These are phyloP conservation scores for Halictus ligatus DNA, from an alignment of 2,888 invertebrate genomes.

Conservation along the genomic window DNA sequence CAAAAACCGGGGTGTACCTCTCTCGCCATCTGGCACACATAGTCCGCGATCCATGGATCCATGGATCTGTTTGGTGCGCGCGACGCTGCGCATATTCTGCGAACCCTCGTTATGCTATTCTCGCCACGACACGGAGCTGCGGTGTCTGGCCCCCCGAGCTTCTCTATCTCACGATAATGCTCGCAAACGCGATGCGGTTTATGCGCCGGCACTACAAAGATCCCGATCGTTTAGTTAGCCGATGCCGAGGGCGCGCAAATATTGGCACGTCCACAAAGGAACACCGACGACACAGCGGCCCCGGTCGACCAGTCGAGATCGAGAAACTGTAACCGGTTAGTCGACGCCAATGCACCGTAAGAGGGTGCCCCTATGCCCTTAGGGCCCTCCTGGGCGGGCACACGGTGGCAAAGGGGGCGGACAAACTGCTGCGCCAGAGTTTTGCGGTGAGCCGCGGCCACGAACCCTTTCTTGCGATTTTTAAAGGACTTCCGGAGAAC, in stretches of 20 bases:
- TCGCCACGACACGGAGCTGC: constrained; percentile 44
- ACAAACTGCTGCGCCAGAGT: constrained; percentile 49
- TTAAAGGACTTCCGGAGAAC: background rate
- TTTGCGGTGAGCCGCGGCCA: constrained; percentile 32
- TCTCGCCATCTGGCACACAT: constrained; percentile 54
- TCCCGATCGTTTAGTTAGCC: constrained; percentile 27
- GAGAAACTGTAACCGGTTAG: background rate
- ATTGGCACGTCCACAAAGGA: constrained; percentile 30
- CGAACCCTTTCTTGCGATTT: constrained; percentile 18
- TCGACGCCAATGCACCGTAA: constrained; percentile 33
- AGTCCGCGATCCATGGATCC: constrained; percentile 33
- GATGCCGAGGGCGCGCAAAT: constrained; percentile 26
- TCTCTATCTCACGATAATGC: background rate
- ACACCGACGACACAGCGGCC: constrained; percentile 3
- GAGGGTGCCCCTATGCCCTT: constrained; percentile 59
- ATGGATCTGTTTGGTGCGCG: background rate
- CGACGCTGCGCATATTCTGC: constrained; percentile 15
- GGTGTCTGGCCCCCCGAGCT: constrained; percentile 30
- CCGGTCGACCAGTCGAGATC: background rate
- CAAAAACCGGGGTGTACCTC: constrained; percentile 6
- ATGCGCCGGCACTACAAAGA: background rate
- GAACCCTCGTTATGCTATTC: constrained; percentile 23
- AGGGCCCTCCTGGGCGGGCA: constrained; percentile 51
- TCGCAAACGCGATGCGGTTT: constrained; percentile 43
- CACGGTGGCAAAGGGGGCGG: constrained; percentile 67